These are phyloP conservation scores for Drosophila ohnishii DNA, from an alignment of 1,140 invertebrate species.

Conservation along the genomic window DNA sequence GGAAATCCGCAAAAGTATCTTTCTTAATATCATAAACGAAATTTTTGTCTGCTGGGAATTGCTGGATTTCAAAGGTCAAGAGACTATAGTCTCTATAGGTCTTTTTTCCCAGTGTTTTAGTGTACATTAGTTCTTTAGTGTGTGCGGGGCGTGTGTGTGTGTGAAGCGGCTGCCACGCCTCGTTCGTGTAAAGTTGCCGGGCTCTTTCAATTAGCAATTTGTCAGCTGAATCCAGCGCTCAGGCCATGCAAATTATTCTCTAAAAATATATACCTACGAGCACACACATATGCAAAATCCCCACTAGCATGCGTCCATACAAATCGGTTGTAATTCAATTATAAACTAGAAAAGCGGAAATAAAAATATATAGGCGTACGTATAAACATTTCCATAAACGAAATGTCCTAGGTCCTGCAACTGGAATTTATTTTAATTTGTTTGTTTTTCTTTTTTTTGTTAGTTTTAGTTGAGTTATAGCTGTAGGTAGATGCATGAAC, in stretches of 20 bases:
- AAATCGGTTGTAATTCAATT: conserved; percentile 74
- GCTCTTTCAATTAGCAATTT: conserved; percentile 79
- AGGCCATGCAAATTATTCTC: conserved; percentile 63
- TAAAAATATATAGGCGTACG: conserved; percentile 31
- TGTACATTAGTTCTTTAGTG: conserved; percentile 11
- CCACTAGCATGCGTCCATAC: conserved; percentile 23
- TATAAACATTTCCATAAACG: conserved; percentile 54
- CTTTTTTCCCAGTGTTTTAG: conserved; percentile 1
- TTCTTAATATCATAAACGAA: too few species aligned
- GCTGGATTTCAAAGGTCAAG: too few species aligned
- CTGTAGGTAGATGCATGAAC: conserved; percentile 29
- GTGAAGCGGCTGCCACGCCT: conserved; percentile 39
- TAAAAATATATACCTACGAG: conserved; percentile 24
- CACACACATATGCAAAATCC: conserved; percentile 26
- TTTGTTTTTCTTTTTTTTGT: neutral
- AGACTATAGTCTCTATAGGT: too few species aligned
- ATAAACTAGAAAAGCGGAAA: conserved; percentile 50
- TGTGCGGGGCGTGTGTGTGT: conserved; percentile 20
- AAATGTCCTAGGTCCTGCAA: conserved; percentile 26
- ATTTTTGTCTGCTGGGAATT: too few species aligned
- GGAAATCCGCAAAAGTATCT: too few species aligned
- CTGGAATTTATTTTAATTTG: conserved; percentile 41
- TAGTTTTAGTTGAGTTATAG: conserved; percentile 31
- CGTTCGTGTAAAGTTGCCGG: conserved; percentile 49
- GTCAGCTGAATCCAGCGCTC: conserved; percentile 59